Evolutionary conservation across 2,888 invertebrate genomes (phyloP).

Genomic region (Adela reaumurella): DNA sequence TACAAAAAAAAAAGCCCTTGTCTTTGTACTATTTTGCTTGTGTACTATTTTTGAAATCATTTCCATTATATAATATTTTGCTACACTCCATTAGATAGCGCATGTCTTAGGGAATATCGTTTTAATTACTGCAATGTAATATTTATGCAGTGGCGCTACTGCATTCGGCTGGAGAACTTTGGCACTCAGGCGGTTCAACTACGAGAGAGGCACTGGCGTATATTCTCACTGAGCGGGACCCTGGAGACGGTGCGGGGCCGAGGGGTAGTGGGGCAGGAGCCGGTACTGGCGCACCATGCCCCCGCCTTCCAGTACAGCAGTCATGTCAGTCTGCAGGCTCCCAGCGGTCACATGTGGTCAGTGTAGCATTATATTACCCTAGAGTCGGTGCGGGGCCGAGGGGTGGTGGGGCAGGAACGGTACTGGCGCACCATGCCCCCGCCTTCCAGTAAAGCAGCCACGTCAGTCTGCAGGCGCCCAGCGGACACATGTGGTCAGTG

Average conservation of each 20-base stretch:
- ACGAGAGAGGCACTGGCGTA: conserved; percentile 96
- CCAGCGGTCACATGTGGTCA: conserved; percentile 97
- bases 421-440: conserved; percentile 80
- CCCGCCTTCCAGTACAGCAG: conserved; percentile 98
- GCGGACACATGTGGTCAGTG: conserved; percentile 95
- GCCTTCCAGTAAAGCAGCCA: conserved; percentile 98
- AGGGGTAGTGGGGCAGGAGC: conserved; percentile 98
- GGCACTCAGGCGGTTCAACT: conserved; percentile 86
- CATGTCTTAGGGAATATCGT: too few species aligned
- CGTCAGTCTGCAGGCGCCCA: conserved; percentile 93
- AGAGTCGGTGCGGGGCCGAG: conserved; percentile 91
- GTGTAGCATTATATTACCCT: too few species aligned
- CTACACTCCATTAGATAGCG: too few species aligned
- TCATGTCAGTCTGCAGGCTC: conserved; percentile 94
- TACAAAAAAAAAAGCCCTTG: too few species aligned
- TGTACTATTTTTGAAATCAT: too few species aligned
- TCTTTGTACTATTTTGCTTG: too few species aligned
- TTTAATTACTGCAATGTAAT: too few species aligned
- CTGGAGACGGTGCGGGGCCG: conserved; percentile 91
- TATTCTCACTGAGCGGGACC: conserved; percentile 91
- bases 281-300: conserved; percentile 77
- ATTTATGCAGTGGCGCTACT: conserved; percentile 87
- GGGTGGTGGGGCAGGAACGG: conserved; percentile 97
- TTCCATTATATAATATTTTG: too few species aligned
- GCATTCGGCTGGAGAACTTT: conserved; percentile 93